A percentile compares a stretch with the other conserved stretches of the same genome.
Conservation (phyloP, 1,140 invertebrate species). For the Amphibalanus amphitrite region DNA sequence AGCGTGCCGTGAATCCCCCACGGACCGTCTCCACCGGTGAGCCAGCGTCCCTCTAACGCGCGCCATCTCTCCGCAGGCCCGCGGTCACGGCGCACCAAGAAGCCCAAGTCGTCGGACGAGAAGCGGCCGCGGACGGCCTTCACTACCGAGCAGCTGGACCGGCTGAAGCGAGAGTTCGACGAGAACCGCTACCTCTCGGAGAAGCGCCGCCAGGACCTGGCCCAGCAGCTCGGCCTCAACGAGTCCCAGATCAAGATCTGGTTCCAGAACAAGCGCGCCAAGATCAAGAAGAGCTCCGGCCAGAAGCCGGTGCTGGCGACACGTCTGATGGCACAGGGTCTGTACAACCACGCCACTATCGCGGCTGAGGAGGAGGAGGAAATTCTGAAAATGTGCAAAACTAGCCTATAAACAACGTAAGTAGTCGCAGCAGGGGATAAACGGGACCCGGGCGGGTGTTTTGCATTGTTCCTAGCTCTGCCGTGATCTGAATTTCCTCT, state of each 20-base stretch:
- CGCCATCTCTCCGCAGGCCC: constrained; percentile 48
- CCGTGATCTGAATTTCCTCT: not conserved
- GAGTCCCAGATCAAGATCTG: constrained; percentile 48
- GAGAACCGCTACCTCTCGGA: constrained; percentile 35
- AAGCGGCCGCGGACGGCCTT: constrained; percentile 28
- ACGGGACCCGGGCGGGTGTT: not conserved
- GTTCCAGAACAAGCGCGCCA: constrained; percentile 50
- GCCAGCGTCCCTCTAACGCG: no score
- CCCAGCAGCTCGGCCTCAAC: constrained; percentile 36
- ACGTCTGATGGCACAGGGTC: constrained; percentile 41
- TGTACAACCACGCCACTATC: constrained; percentile 39
- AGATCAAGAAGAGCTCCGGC: constrained; percentile 41
- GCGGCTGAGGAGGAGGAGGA: constrained; percentile 24
- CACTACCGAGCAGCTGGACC: constrained; percentile 24
- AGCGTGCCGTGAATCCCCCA: no score
- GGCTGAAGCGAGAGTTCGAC: constrained; percentile 26
- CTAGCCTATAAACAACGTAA: not conserved
- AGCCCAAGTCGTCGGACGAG: constrained; percentile 25
- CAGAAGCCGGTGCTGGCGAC: constrained; percentile 33
- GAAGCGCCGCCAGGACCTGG: constrained; percentile 36
- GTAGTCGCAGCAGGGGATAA: not conserved
- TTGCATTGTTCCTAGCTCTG: not conserved
- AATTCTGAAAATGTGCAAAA: not conserved
- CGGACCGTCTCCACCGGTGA: no score
- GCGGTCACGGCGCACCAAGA: constrained; percentile 56